These are phyloP conservation scores for Aegotheles bennettii DNA, from an alignment of 2,113 vertebrate species.

Conservation along the genomic window DNA sequence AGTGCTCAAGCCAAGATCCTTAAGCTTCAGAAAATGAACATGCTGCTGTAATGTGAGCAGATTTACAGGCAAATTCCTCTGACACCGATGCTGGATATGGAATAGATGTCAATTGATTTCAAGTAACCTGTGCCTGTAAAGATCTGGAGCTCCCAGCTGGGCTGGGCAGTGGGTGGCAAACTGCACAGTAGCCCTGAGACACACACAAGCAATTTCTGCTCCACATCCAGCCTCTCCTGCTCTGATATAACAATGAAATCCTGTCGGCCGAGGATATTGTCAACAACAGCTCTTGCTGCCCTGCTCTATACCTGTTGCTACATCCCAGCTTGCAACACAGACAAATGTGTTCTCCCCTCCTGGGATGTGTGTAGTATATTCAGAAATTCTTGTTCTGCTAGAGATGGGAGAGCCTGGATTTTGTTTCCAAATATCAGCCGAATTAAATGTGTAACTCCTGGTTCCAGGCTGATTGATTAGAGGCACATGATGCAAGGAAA, in stretches of 20 bases:
- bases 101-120: neutral
- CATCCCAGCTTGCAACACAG: neutral
- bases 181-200: neutral
- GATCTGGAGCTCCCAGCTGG: neutral
- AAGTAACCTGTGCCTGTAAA: neutral
- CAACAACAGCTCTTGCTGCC: neutral
- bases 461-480: neutral
- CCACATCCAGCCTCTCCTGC: neutral
- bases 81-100: neutral
- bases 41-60: neutral
- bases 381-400: neutral
- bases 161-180: fast-evolving
- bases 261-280: neutral
- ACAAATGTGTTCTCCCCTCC: neutral
- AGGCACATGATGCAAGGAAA: neutral
- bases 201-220: neutral
- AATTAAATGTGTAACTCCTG: neutral
- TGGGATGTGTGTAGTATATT: neutral
- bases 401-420: fast-evolving
- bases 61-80: neutral
- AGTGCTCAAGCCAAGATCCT: neutral
- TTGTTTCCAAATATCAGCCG: neutral
- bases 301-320: neutral
- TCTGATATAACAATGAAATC: neutral
- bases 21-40: neutral